Conservation (phyloP, 2,888 invertebrate genomes). For the Xestia xanthographa region DNA sequence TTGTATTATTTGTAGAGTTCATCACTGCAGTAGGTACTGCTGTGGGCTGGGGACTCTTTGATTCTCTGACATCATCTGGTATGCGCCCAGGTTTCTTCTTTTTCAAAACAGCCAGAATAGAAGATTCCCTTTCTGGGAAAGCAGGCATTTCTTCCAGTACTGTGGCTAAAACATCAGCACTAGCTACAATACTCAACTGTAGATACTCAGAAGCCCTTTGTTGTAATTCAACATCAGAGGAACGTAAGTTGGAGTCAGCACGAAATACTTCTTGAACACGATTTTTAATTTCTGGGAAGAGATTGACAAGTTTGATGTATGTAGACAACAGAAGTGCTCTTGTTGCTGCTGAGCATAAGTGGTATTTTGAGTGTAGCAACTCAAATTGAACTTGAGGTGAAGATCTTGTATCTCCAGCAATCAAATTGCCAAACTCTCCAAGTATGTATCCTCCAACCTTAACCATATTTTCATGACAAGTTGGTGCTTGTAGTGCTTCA, state of each 20-base stretch:
- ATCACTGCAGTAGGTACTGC: slow-evolving; percentile 87
- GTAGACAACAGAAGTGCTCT: slow-evolving; percentile 98
- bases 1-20: slow-evolving; percentile 87
- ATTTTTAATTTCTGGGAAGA: slow-evolving; percentile 99
- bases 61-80: slow-evolving; percentile 96
- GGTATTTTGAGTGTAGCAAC: slow-evolving; percentile 99
- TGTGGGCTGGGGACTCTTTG: slow-evolving; percentile 93
- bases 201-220: slow-evolving; percentile 99
- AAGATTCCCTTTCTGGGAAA: slow-evolving; percentile 99
- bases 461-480: slow-evolving; percentile 99
- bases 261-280: slow-evolving; percentile 98
- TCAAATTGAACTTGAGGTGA: slow-evolving; percentile 99
- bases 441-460: slow-evolving; percentile 99
- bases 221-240: slow-evolving; percentile 99
- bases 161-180: slow-evolving; percentile 99
- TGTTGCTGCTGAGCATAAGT: slow-evolving; percentile 99
- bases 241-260: slow-evolving; percentile 98
- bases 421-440: slow-evolving; percentile 99
- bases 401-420: slow-evolving; percentile 99
- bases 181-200: slow-evolving; percentile 98
- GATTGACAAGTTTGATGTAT: slow-evolving; percentile 99
- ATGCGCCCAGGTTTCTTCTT: slow-evolving; percentile 99
- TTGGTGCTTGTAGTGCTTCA: slow-evolving; percentile 99
- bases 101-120: slow-evolving; percentile 98
- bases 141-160: slow-evolving; percentile 99